Evolutionary conservation across 1,140 invertebrate species (phyloP), one percentile per base, ranked within the genome.

Genomic region (Zaprionus lachaisei): DNA sequence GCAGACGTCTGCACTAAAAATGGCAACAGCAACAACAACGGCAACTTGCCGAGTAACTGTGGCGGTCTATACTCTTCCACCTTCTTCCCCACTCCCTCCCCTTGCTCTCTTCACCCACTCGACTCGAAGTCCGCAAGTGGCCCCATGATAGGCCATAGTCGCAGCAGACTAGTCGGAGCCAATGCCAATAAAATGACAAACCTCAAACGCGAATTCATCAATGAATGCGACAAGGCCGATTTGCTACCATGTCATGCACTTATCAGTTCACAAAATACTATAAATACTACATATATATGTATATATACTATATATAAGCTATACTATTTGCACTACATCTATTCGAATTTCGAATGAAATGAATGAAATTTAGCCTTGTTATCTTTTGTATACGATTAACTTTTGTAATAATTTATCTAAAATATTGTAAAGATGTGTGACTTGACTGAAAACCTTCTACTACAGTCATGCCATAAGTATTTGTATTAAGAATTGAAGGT

Each of bases 121-220:
- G 47, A 49, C 5, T 17, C 9, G 15, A 22, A 11, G 20, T 22
- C 17, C 17, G 17, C 47, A 22, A 22, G 7, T 20, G 20, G 3
- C 17, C 6, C 20, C 44, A 17, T 12, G 54, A 44, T 44, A 54
- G 28, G 31, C 60, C 68, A 89, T 66, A 79, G 70, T 58, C 37
- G 76, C 3, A 47, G 79, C 73, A 90, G 85, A 80, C 85, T 78
- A 75, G 77, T 77, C 69, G 85, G 85, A 91, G 85, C 85, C 85
- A 72, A 37, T 72, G 75, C 58, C 75, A 77, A 73, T 77, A 77
- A 77, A 77, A 77, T 67, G 63, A 73, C 57, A 77, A 67, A 68
- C 37, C 44, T 75, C 49, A 64, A 34, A 38, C 62, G 55, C 31
- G 44, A 60, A 60, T 58, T 37, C 55, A 70, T 58, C 55, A 64